Percentiles rank a stretch among this genome's conserved stretches.
These are phyloP conservation scores for Ctenoplectra terminalis DNA, from an alignment of 1,140 invertebrate genomes.

Conservation along the genomic window DNA sequence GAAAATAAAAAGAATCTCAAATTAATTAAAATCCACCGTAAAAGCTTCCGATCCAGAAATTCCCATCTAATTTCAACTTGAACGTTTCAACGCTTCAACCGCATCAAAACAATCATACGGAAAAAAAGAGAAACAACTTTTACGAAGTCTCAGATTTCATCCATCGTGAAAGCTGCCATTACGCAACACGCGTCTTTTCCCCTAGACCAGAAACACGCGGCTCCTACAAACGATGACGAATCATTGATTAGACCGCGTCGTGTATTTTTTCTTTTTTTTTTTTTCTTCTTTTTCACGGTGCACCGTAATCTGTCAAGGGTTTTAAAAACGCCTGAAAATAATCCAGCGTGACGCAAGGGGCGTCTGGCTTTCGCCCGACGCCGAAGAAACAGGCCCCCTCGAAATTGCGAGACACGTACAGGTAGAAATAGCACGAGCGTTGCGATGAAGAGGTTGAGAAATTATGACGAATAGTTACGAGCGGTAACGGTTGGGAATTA, in stretches of 20 bases:
- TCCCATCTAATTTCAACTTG: too few relatives aligned
- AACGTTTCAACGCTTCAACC: too few relatives aligned
- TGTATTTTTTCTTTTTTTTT: too few relatives aligned
- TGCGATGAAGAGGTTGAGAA: conserved; percentile 1
- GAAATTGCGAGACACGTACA: conserved; percentile 8
- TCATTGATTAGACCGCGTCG: conserved; percentile 15
- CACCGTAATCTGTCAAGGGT: conserved; percentile 56
- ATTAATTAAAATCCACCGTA: too few relatives aligned
- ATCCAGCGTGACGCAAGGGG: conserved; percentile 56
- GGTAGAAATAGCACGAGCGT: conserved; percentile 17
- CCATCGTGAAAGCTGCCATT: neutral
- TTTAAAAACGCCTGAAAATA: conserved; percentile 64
- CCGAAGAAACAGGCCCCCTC: neutral
- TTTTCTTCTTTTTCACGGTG: conserved; percentile 29
- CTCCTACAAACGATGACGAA: neutral
- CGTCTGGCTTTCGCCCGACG: conserved; percentile 44
- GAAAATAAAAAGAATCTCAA: too few relatives aligned
- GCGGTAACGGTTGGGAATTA: too few relatives aligned
- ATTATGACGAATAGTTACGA: neutral
- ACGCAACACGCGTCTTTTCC: neutral
- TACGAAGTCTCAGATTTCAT: neutral
- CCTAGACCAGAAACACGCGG: neutral
- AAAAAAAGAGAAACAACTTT: conserved; percentile 3
- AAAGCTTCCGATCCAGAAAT: too few relatives aligned
- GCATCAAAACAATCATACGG: too few relatives aligned